phyloP scores from a whole-genome alignment of 30 jellyfish, hydroid and myxozoan genomes.

The Cassiopea andromeda region DNA sequence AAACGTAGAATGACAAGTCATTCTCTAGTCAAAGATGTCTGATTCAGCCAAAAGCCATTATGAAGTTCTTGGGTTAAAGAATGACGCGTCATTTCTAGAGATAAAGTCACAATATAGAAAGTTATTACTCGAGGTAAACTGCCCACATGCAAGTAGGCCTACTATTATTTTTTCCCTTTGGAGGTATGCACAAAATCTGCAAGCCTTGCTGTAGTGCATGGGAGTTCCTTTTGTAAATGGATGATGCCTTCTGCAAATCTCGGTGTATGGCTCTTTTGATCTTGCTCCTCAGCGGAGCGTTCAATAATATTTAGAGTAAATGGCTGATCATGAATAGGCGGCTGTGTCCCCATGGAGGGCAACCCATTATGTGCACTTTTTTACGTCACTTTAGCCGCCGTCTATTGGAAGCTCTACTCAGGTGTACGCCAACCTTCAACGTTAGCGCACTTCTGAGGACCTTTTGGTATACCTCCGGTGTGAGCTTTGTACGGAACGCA shows the following conservation, averaged over 20 bases:
- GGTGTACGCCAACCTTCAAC: too few species aligned
- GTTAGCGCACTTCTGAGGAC: too few species aligned
- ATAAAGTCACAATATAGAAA: constrained; percentile 39
- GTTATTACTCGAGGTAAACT: constrained; percentile 41
- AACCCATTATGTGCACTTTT: too few species aligned
- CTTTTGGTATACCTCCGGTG: too few species aligned
- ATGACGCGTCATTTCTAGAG: constrained; percentile 35
- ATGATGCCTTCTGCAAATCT: neutral
- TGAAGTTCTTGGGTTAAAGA: constrained; percentile 47
- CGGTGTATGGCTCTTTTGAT: neutral
- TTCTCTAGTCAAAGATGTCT: neutral
- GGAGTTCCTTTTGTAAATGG: neutral
- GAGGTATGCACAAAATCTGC: neutral
- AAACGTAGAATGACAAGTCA: neutral
- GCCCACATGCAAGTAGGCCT: neutral
- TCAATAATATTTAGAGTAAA: too few species aligned
- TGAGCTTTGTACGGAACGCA: too few species aligned
- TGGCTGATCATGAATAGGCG: too few species aligned
- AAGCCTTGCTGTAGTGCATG: neutral
- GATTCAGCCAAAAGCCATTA: constrained; percentile 9
- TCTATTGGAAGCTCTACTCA: too few species aligned
- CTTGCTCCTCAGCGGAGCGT: too few species aligned
- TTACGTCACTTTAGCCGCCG: too few species aligned
- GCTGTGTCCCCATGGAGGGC: too few species aligned
- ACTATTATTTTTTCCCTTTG: neutral